Evolutionary conservation across 2,113 vertebrate genomes (phyloP).

Genomic region (Laticauda laticaudata): DNA sequence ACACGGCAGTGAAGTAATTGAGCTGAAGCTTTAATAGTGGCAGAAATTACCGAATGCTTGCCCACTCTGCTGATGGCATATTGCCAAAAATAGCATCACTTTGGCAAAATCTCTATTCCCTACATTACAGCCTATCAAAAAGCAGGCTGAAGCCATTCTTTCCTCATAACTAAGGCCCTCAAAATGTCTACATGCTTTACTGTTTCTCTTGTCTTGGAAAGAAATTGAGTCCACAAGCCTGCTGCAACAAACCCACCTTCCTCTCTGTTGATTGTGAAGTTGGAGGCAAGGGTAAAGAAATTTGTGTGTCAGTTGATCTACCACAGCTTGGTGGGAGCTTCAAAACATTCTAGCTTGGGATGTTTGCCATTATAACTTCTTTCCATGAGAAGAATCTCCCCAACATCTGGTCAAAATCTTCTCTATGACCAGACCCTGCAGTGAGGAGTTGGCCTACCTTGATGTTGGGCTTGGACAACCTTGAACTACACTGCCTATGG

Average conservation of each 20-base stretch:
- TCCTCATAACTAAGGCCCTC: background rate
- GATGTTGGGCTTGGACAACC: background rate
- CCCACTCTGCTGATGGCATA: background rate
- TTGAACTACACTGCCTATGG: too few relatives aligned
- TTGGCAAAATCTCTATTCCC: background rate
- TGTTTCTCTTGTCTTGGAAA: background rate
- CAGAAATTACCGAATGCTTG: background rate
- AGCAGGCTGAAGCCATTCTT: background rate
- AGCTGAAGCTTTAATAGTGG: background rate
- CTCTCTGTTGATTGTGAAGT: background rate
- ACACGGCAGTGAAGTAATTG: background rate
- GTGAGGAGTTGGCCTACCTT: background rate
- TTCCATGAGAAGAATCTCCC: background rate
- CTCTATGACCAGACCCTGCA: background rate
- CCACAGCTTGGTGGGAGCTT: background rate
- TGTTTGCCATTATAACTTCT: background rate
- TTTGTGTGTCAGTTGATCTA: background rate
- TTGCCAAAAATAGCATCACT: constrained; percentile 1
- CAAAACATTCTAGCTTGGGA: background rate
- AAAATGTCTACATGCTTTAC: background rate
- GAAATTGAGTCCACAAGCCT: background rate
- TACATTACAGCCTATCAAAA: background rate
- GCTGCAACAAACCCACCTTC: background rate
- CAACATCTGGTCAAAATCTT: background rate
- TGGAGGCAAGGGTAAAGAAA: background rate